phyloP scores from a whole-genome alignment of 2,888 invertebrate species.

The Chironomus tentans region DNA sequence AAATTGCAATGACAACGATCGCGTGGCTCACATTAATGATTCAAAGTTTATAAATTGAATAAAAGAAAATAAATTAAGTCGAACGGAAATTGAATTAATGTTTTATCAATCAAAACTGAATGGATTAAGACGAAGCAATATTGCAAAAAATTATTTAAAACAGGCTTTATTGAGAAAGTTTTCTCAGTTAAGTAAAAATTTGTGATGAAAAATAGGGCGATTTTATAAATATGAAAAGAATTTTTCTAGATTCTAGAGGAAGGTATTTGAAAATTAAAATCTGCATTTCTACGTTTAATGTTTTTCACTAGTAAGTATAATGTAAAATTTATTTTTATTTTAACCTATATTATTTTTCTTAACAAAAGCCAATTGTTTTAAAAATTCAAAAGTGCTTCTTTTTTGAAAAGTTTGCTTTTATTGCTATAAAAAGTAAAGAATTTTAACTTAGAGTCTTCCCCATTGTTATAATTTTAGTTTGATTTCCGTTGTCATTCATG shows the following conservation, averaged over 20 bases:
- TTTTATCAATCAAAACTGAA: neutral
- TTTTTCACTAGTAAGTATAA: too few species aligned
- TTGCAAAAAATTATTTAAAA: too few species aligned
- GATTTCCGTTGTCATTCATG: slow-evolving; percentile 27
- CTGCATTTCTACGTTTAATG: too few species aligned
- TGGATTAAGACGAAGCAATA: too few species aligned
- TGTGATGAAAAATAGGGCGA: too few species aligned
- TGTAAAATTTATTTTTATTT: too few species aligned
- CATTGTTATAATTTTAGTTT: slow-evolving; percentile 25
- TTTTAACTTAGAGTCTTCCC: slow-evolving; percentile 20
- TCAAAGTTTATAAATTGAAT: neutral
- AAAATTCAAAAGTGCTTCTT: neutral
- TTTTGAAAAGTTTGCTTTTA: neutral
- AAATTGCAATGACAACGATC: neutral
- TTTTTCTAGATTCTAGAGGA: too few species aligned
- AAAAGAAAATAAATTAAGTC: neutral
- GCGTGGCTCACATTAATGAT: neutral
- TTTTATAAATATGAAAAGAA: too few species aligned
- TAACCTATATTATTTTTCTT: neutral
- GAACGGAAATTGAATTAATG: slow-evolving; percentile 22
- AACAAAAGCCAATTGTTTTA: slow-evolving; percentile 18
- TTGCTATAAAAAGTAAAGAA: slow-evolving; percentile 2
- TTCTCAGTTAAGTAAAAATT: neutral
- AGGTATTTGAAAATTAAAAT: too few species aligned
- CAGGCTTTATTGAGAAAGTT: neutral